A percentile compares a stretch with the other conserved stretches of the same genome.
These are phyloP conservation scores for Meiosimyza decipiens DNA, from an alignment of 2,888 invertebrate genomes.

Conservation along the genomic window DNA sequence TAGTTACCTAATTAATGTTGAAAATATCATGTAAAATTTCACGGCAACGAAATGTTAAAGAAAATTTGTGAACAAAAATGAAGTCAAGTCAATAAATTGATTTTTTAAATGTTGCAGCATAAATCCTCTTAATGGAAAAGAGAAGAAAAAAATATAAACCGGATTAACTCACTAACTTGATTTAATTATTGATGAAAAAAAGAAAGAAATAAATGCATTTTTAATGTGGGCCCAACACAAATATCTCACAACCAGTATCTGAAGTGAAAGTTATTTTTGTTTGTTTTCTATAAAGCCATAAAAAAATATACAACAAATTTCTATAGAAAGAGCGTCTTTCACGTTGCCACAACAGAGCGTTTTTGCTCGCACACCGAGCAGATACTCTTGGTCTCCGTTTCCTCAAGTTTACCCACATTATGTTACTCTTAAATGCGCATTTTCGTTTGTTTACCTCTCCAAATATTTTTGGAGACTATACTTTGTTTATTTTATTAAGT, in stretches of 20 bases:
- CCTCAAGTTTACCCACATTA: too few species aligned
- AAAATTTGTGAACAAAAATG: too few species aligned
- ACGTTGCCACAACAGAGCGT: too few species aligned
- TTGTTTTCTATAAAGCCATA: constrained; percentile 1
- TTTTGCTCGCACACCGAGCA: background rate
- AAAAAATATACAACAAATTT: background rate
- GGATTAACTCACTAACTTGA: background rate
- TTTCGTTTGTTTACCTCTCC: constrained; percentile 2
- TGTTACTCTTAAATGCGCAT: background rate
- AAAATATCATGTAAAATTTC: too few species aligned
- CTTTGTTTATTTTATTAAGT: background rate
- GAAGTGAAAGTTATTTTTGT: constrained; percentile 30
- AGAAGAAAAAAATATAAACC: background rate
- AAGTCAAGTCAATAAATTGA: too few species aligned
- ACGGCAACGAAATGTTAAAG: too few species aligned
- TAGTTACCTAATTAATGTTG: too few species aligned
- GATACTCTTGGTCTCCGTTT: background rate
- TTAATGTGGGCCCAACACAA: constrained; percentile 8
- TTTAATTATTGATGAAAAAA: background rate
- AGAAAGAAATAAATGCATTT: too few species aligned
- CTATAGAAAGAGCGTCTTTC: background rate
- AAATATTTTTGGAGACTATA: constrained; percentile 13
- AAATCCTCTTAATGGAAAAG: background rate
- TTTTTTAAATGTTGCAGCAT: background rate
- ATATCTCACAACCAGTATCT: constrained; percentile 4